Conservation (phyloP, 2,888 invertebrate species). For the Lapara coniferarum region DNA sequence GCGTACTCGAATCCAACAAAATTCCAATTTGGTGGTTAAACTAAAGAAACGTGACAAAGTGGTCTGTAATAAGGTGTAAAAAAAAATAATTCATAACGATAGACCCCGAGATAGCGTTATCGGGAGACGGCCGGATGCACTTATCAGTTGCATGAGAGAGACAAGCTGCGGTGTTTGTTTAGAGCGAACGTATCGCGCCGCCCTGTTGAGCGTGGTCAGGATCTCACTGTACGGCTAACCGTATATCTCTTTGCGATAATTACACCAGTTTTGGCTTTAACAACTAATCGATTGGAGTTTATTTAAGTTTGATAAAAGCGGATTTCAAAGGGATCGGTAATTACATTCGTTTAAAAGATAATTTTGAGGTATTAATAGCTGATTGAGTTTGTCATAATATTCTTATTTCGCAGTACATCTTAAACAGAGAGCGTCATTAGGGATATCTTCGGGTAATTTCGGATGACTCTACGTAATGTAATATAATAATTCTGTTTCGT, state of each 20-base stretch:
- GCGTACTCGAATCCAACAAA: too few species aligned
- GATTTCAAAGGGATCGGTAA: too few species aligned
- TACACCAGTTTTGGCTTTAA: background rate
- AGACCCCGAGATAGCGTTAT: constrained; percentile 54
- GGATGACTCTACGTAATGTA: too few species aligned
- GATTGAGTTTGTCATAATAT: too few species aligned
- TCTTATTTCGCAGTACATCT: too few species aligned
- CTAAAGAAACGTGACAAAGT: constrained; percentile 3
- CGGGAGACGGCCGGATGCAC: constrained; percentile 69
- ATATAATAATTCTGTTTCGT: too few species aligned
- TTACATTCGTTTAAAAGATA: too few species aligned
- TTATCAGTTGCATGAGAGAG: constrained; percentile 58
- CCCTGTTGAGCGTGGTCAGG: constrained; percentile 74
- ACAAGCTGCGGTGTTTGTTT: constrained; percentile 54
- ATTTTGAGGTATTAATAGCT: too few species aligned
- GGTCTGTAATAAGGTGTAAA: constrained; percentile 28
- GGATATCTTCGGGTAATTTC: too few species aligned
- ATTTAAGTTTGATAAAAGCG: background rate
- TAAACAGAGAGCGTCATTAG: too few species aligned
- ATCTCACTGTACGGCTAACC: constrained; percentile 33
- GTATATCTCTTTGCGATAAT: background rate
- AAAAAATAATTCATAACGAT: constrained; percentile 32
- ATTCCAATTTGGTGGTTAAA: background rate
- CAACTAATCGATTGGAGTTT: background rate
- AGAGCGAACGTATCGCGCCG: constrained; percentile 52